These are phyloP conservation scores for Daboia siamensis DNA, from an alignment of 2,113 vertebrate genomes.

Conservation along the genomic window DNA sequence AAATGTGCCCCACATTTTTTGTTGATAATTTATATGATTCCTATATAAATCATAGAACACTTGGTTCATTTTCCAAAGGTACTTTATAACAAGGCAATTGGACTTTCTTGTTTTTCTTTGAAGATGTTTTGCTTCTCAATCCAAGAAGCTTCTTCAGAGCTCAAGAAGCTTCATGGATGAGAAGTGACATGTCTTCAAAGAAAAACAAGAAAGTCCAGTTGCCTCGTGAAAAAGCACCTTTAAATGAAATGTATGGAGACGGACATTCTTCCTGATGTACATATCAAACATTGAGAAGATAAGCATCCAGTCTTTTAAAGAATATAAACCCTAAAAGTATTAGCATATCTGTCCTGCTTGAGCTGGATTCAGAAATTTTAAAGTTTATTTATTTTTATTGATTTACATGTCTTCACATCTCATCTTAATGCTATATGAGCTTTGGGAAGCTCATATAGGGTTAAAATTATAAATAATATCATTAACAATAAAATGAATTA, in stretches of 20 bases:
- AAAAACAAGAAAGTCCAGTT: too few relatives aligned
- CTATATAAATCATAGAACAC: neutral
- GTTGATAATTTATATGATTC: neutral
- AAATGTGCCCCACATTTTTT: neutral
- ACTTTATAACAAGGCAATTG: too few relatives aligned
- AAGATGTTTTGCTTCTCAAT: too few relatives aligned
- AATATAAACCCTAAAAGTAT: neutral
- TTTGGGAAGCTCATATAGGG: neutral
- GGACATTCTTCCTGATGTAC: neutral
- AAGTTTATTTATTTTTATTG: neutral
- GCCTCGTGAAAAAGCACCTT: neutral
- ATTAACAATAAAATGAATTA: too few relatives aligned
- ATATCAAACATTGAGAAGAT: neutral
- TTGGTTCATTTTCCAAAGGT: neutral
- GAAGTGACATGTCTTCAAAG: too few relatives aligned
- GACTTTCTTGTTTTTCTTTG: too few relatives aligned
- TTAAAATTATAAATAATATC: neutral
- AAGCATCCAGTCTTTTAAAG: neutral
- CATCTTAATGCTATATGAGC: neutral
- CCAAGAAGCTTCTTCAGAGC: too few relatives aligned
- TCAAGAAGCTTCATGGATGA: too few relatives aligned
- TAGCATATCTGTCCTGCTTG: neutral
- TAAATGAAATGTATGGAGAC: neutral
- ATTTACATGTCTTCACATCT: neutral
- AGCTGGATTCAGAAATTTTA: neutral